Conservation (phyloP, 1,140 invertebrate species). For the Proales similis region DNA sequence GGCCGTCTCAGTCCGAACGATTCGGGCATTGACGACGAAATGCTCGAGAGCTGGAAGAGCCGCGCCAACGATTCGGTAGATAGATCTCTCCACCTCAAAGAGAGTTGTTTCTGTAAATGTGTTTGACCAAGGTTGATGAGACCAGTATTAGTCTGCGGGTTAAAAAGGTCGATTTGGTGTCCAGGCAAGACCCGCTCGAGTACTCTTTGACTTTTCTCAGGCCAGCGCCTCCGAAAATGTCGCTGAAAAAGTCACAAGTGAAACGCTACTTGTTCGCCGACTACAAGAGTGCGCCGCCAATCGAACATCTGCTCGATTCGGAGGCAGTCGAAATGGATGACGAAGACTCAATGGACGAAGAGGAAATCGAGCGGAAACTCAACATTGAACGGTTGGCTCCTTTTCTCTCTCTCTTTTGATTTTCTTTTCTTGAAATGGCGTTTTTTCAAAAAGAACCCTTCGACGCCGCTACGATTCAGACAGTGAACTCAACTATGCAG, state of each 20-base stretch:
- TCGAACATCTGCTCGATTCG: constrained; percentile 39
- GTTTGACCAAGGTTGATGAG: too few species aligned
- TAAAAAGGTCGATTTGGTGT: constrained; percentile 2
- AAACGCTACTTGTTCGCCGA: constrained; percentile 47
- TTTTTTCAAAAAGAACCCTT: constrained; percentile 29
- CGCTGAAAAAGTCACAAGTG: constrained; percentile 46
- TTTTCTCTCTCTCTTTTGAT: background rate
- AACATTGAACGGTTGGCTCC: constrained; percentile 38
- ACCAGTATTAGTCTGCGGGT: too few species aligned
- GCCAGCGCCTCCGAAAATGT: constrained; percentile 51
- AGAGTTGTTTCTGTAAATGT: too few species aligned
- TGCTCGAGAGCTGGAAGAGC: too few species aligned
- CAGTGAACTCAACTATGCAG: constrained; percentile 38
- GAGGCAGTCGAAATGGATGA: constrained; percentile 39
- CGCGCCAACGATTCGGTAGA: too few species aligned
- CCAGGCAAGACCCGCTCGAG: background rate
- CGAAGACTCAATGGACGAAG: constrained; percentile 32
- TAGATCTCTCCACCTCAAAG: too few species aligned
- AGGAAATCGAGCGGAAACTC: constrained; percentile 37
- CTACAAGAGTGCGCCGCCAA: constrained; percentile 41
- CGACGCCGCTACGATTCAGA: constrained; percentile 33
- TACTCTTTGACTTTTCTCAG: constrained; percentile 45
- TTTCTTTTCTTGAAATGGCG: background rate
- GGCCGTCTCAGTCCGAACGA: too few species aligned
- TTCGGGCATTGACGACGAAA: too few species aligned